Evolutionary conservation across 1,140 invertebrate genomes (phyloP).

Genomic region (Heliothis virescens): DNA sequence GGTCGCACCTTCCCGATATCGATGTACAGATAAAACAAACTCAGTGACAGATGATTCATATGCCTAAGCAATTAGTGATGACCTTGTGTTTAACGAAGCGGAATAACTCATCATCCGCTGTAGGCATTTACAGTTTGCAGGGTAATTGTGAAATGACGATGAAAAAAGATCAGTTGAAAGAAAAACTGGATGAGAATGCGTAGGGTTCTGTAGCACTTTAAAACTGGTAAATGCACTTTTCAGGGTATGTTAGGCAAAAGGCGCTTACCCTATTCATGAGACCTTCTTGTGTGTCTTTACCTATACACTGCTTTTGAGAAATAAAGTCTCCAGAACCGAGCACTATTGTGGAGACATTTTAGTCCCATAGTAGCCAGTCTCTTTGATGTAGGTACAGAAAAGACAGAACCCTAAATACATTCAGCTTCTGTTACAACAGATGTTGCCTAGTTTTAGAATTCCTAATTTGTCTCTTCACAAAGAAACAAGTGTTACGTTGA

Average conservation of each 20-base stretch:
- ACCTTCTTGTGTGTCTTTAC: no score
- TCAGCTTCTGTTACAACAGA: background rate
- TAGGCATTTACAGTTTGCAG: conserved; percentile 29
- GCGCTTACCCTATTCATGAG: no score
- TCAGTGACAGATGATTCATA: conserved; percentile 47
- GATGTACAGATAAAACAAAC: conserved; percentile 34
- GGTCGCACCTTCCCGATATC: conserved; percentile 35
- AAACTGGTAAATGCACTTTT: no score
- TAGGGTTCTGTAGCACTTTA: background rate
- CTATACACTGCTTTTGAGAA: no score
- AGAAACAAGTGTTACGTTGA: background rate
- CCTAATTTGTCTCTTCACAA: background rate
- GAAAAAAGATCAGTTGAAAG: background rate
- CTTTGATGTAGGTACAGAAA: no score
- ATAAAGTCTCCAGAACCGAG: no score
- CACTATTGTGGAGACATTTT: no score
- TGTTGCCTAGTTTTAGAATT: background rate
- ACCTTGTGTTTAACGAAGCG: conserved; percentile 40
- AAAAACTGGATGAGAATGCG: background rate
- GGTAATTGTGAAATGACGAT: conserved; percentile 23
- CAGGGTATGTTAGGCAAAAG: no score
- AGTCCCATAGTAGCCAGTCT: no score
- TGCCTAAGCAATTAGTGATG: conserved; percentile 40
- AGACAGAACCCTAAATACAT: no score
- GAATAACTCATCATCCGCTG: conserved; percentile 43